Base-by-base conservation (phyloP, 2,797 vertebrate genomes). In the Streptopelia turtur region DNA sequence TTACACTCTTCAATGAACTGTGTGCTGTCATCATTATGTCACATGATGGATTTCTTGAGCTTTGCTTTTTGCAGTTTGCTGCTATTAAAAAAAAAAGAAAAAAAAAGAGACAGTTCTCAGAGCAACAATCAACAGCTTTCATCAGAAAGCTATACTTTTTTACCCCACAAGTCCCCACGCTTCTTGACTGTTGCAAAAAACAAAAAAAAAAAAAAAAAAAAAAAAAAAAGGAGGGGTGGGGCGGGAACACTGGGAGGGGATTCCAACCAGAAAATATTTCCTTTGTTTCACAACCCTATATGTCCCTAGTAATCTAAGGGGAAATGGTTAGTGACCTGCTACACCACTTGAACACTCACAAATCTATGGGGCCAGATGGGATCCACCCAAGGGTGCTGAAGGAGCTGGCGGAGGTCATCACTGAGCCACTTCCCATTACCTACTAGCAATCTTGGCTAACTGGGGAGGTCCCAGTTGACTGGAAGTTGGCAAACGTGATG, bases 11-110 rank as follows among this genome's bases (percentile, higher is more conserved):
- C 13, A 1, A 3, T 86, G 90, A 92, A 35, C 78, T 91, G 37
- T 57, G 31, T 89, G 76, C 69, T 93, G 12, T 93, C 84, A 93
- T 92, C 83, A 91, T 94, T 89, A 97, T 94, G 87, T 95, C 87
- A 96, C 45, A 47, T 92, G 91, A 91, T 90, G 61, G 69, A 94
- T 93, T 89, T 78, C 84, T 69, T 77, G 37, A 21, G 31, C n/a
- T 87, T 78, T 93, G 76, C 37, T 71, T 93, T 95, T 75, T 85
- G 72, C n/a, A 39, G 56, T 61, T 92, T 75, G 27, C 59, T 74
- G 45, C 61, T 90, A 56, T 84, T 50, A 25, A 50, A 13, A 85
- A 66, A 41, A 33, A 56, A 88, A 33, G 5, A 5, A 13, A 16
- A 25, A 5, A n/a, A 53, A 17, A 30, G 75, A 63, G 37, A n/a